Evolutionary conservation across 2,888 invertebrate species (phyloP).

Genomic region (Keiferia lycopersicella): DNA sequence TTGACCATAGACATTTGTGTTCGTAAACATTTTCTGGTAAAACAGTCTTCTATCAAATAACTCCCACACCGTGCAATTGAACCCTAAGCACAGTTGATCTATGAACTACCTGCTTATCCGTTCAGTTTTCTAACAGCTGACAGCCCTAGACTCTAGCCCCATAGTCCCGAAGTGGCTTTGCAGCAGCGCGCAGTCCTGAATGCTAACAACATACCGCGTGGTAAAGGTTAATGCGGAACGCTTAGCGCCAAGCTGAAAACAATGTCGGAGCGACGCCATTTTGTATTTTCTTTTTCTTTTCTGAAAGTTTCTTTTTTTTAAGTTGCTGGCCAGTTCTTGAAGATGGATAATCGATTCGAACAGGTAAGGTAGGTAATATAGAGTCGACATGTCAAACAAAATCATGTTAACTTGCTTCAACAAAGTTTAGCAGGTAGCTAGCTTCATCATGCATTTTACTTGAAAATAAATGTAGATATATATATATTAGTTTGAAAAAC

Average conservation of each 20-base stretch:
- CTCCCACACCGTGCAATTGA: no score
- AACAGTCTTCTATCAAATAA: no score
- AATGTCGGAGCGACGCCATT: constrained; percentile 53
- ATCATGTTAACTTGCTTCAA: no score
- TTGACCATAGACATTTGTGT: no score
- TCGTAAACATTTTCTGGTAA: no score
- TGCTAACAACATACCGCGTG: constrained; percentile 64
- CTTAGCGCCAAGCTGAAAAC: constrained; percentile 59
- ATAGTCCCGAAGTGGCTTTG: constrained; percentile 40
- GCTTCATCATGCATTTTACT: no score
- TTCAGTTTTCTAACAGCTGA: not conserved
- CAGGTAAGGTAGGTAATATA: no score
- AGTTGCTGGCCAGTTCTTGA: not conserved
- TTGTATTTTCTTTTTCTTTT: constrained; percentile 26
- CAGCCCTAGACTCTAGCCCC: constrained; percentile 43
- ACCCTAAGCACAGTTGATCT: no score
- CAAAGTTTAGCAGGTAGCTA: no score
- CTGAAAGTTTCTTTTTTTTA: not conserved
- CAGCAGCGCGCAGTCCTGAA: constrained; percentile 46
- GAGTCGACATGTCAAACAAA: no score
- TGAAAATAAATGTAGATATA: no score
- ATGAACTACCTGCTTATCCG: not conserved
- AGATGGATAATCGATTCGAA: not conserved
- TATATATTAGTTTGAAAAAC: no score
- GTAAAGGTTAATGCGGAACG: constrained; percentile 71